A percentile compares a stretch with the other conserved stretches of the same genome.
Conservation (phyloP, 1,140 invertebrate species). For the Cyclina sinensis region DNA sequence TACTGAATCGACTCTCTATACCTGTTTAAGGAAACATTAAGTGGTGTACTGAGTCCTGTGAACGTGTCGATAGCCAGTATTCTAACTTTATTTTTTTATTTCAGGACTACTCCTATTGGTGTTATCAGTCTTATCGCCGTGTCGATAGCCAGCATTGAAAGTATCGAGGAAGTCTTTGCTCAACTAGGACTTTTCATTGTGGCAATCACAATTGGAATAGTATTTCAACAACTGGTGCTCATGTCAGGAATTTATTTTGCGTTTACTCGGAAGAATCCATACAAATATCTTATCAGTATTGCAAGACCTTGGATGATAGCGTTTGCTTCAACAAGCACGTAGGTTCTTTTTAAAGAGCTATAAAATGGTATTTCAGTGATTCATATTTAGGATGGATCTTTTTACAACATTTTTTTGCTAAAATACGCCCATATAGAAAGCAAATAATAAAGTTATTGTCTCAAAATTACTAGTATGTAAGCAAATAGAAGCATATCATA, state of each 20-base stretch:
- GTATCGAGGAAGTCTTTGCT: slow-evolving; percentile 92
- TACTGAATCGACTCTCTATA: no score
- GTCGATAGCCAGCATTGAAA: slow-evolving; percentile 94
- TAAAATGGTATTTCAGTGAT: no score
- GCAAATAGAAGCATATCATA: no score
- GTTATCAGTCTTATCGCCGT: slow-evolving; percentile 96
- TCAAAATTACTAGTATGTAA: no score
- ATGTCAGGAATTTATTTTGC: slow-evolving; percentile 94
- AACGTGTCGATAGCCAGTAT: no score
- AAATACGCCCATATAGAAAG: no score
- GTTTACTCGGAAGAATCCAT: slow-evolving; percentile 94
- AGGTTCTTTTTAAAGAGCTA: background rate
- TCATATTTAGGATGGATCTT: no score
- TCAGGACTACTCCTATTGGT: slow-evolving; percentile 93
- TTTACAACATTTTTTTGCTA: no score
- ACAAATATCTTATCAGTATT: slow-evolving; percentile 93
- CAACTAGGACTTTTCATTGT: slow-evolving; percentile 95
- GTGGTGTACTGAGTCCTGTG: no score
- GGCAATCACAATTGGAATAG: slow-evolving; percentile 94
- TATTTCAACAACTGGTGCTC: slow-evolving; percentile 94
- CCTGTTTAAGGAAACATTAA: no score
- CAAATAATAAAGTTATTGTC: no score
- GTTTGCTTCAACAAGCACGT: slow-evolving; percentile 94
- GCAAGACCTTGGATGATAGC: slow-evolving; percentile 95
- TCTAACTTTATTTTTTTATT: no score